These are phyloP conservation scores for Alcis repandata DNA, from an alignment of 2,888 invertebrate species.

Conservation along the genomic window DNA sequence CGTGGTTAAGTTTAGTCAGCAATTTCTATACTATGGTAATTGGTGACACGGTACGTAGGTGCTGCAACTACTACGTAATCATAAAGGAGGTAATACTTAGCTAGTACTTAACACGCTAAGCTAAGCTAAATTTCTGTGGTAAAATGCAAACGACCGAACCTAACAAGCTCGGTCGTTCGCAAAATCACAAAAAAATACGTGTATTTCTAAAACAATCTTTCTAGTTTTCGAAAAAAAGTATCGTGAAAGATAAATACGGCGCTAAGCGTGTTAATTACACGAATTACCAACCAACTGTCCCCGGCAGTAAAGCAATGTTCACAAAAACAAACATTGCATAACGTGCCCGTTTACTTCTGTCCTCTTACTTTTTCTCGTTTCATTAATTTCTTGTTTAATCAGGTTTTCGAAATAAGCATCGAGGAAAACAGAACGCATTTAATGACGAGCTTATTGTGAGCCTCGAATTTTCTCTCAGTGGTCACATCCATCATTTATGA, in stretches of 20 bases:
- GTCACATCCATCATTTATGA: constrained; percentile 42
- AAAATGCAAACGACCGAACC: too few species aligned
- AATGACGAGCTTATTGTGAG: constrained; percentile 5
- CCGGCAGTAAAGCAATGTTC: constrained; percentile 73
- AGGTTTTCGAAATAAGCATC: constrained; percentile 7
- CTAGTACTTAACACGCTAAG: constrained; percentile 40
- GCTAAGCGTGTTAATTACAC: constrained; percentile 63
- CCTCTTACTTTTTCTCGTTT: constrained; percentile 50
- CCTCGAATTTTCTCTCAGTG: constrained; percentile 7
- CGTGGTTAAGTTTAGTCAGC: constrained; percentile 26
- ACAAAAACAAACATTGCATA: constrained; percentile 73
- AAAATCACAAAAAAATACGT: too few species aligned
- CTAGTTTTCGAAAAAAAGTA: too few species aligned
- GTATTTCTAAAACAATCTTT: too few species aligned
- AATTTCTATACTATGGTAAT: too few species aligned
- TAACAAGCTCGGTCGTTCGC: too few species aligned
- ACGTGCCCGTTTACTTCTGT: constrained; percentile 50
- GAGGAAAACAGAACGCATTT: constrained; percentile 5
- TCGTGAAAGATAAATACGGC: too few species aligned
- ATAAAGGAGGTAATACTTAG: constrained; percentile 59
- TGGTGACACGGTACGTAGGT: too few species aligned
- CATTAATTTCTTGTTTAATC: constrained; percentile 22
- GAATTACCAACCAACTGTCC: constrained; percentile 74
- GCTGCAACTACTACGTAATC: constrained; percentile 23
- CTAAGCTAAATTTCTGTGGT: too few species aligned